Evolutionary conservation across 1,140 invertebrate species (phyloP), one percentile per base, ranked within the genome.

Genomic region (Xylocopa sonorina): DNA sequence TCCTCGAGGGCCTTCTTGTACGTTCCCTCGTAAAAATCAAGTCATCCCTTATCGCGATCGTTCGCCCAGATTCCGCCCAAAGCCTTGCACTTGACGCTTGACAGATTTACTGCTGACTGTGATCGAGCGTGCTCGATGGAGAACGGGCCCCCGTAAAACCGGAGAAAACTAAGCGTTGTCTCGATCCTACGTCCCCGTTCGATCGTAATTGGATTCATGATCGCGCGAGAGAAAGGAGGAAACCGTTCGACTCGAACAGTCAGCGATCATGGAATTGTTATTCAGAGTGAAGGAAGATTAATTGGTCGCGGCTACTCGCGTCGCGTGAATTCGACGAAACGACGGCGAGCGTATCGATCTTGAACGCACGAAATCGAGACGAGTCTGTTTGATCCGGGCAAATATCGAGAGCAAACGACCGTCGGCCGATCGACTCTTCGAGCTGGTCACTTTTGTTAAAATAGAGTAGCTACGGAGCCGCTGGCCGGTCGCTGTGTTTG

Each of bases 1-100:
- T 16, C 24, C 27, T 60, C 69, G 57, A 72, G 43, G 5, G 10
- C 10, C 55, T 72, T 18, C 55, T 72, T 60, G 69, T 72, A 60
- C 73, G 24, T 50, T 32, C 5, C 34, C 34, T 75, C 60, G 48
- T 66, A 75, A 75, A 55, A 75, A 75, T 75, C 73, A 32, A 75
- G 48, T 32, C 62, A 43, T 34, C 62, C 9, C 38, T 75, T 75
- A 75, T 75, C 73, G 12, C 38, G 62, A 66, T 75, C 60, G 34
- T 43, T 43, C 32, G 58, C 46, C 16, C 43, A 24, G 60, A 75
- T 66, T 75, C 24, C 62, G 73, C 62, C 38, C 24, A 48, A n/a
- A 55, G 73, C 34, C 10, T 29, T n/a, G n/a, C 46, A 27, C 58
- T 64, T 21, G 34, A 55, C 6, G 18, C 48, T 41, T 27, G 62